Evolutionary conservation across 2,797 vertebrate species (phyloP), one percentile per base, ranked within the genome.

Genomic region (Sylvia borin): DNA sequence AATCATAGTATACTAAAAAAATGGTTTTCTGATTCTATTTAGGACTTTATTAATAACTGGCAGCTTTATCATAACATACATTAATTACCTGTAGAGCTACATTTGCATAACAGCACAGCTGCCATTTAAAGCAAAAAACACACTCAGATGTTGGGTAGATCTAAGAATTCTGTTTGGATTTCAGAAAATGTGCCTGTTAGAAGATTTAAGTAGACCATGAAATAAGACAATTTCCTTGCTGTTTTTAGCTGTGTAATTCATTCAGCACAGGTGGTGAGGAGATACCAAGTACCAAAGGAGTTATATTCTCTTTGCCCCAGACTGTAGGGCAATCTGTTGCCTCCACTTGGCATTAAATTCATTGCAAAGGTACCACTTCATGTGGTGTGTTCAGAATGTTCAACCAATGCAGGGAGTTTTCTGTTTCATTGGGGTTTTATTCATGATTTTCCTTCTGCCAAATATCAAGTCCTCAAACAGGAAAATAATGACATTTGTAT

Each of bases 361-460:
- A 13, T 42, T 72, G 38, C n/a, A 71, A 85, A 84, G 1, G 25
- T 40, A 24, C 19, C 16, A 16, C 29, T 17, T 34, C 43, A 29
- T 24, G 11, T 20, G 12, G 3, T 32, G 5, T 3, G 0, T 38
- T 68, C 24, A 72, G 42, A 61, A 42, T 15, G 13, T 45, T 50
- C 16, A 54, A 42, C 8, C 20, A 4, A 53, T 53, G 14, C 13
- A 61, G 5, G 10, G 18, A n/a, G 12, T 74, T 68, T 60, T 50
- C 25, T 24, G 4, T 14, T 61, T n/a, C 2, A 0, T 4, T 48
- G 7, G 1, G 1, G 4, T 22, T 36, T 24, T 19, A 8, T 16
- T 15, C 18, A 9, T 43, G 65, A n/a, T 60, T 36, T 51, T 11
- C 7, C 19, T 40, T 31, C 36, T 38, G 4, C 3, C 25, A 58